phyloP scores from a whole-genome alignment of 2,113 vertebrate genomes.

The Nerophis ophidion region DNA sequence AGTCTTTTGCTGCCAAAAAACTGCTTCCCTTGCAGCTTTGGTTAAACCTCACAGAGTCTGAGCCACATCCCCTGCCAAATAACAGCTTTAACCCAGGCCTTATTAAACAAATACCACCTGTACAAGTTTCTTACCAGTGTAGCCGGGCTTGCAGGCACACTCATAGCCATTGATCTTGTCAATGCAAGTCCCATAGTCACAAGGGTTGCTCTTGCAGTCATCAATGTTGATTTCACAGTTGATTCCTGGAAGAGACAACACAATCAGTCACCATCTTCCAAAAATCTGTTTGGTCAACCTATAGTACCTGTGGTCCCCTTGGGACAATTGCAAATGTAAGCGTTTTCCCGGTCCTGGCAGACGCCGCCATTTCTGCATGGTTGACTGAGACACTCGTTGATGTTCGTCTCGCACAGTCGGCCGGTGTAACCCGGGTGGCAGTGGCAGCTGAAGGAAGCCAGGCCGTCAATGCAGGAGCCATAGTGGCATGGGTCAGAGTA shows the following conservation, averaged over 20 bases:
- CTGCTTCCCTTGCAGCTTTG: too few relatives aligned
- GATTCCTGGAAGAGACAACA: slow-evolving; percentile 65
- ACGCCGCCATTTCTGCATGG: slow-evolving; percentile 89
- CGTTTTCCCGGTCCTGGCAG: slow-evolving; percentile 84
- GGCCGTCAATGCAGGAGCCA: slow-evolving; percentile 81
- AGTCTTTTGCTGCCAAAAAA: too few relatives aligned
- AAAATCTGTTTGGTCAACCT: neutral
- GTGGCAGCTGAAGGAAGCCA: slow-evolving; percentile 84
- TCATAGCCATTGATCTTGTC: slow-evolving; percentile 93
- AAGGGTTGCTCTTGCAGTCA: slow-evolving; percentile 87
- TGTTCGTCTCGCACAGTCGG: slow-evolving; percentile 86
- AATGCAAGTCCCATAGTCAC: slow-evolving; percentile 86
- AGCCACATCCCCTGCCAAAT: neutral
- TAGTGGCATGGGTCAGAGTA: slow-evolving; percentile 87
- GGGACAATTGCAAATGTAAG: slow-evolving; percentile 83
- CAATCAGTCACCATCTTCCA: neutral
- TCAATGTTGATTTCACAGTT: slow-evolving; percentile 93
- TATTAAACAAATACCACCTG: neutral
- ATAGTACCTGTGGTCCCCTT: slow-evolving; percentile 83
- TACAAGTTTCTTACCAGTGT: slow-evolving; percentile 75
- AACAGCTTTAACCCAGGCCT: neutral
- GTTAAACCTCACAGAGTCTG: neutral
- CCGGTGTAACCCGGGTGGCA: slow-evolving; percentile 85
- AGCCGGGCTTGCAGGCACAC: slow-evolving; percentile 86
- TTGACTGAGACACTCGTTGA: slow-evolving; percentile 91